A percentile compares a stretch with the other conserved stretches of the same genome.
Conservation (phyloP, 2,113 vertebrate species). For the Psephotus haematonotus region DNA sequence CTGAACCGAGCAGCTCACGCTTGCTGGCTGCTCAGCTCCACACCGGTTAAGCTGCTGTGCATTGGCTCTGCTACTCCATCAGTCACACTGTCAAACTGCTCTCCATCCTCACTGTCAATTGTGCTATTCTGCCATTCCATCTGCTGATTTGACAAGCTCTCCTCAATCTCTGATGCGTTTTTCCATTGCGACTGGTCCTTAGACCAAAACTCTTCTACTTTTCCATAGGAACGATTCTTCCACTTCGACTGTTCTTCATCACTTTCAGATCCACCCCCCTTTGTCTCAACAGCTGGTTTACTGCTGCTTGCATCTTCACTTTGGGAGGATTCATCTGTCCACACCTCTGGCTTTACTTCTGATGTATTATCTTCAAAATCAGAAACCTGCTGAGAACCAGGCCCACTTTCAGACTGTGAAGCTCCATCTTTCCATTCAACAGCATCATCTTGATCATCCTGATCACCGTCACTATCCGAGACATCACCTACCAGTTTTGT, state of each 20-base stretch:
- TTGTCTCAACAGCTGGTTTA: conserved; percentile 76
- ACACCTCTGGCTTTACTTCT: conserved; percentile 76
- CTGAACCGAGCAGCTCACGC: conserved; percentile 44
- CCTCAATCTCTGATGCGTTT: conserved; percentile 72
- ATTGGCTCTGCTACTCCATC: conserved; percentile 78
- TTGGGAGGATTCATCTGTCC: conserved; percentile 82
- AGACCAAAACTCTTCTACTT: conserved; percentile 82
- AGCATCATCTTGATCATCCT: conserved; percentile 69
- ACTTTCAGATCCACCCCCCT: conserved; percentile 65
- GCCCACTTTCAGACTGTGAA: conserved; percentile 77
- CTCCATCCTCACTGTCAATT: conserved; percentile 81
- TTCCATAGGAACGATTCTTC: conserved; percentile 84
- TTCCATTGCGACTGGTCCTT: conserved; percentile 83
- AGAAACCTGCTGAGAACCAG: conserved; percentile 76
- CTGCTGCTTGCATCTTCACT: conserved; percentile 82
- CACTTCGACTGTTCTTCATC: conserved; percentile 78
- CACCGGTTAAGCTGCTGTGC: conserved; percentile 77
- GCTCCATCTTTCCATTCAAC: conserved; percentile 76
- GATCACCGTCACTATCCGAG: conserved; percentile 79
- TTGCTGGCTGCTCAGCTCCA: conserved; percentile 85
- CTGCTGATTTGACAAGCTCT: conserved; percentile 77
- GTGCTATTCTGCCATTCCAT: conserved; percentile 83
- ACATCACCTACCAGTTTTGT: conserved; percentile 55
- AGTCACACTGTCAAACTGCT: conserved; percentile 77
- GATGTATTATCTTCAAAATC: conserved; percentile 77